phyloP scores from a whole-genome alignment of 1,140 invertebrate species.

The Macrosteles quadrilineatus region DNA sequence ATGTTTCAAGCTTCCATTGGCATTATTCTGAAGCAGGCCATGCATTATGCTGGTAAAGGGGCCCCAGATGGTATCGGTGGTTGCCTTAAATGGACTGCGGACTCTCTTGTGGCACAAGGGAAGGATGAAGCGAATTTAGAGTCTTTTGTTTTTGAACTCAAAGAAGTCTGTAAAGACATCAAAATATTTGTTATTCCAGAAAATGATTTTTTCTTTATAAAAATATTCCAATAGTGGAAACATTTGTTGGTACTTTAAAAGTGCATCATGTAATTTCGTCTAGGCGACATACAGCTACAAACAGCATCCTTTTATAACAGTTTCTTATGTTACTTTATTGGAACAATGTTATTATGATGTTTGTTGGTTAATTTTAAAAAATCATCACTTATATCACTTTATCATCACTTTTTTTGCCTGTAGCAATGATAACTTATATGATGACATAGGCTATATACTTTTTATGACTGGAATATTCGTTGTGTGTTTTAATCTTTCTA shows the following conservation, averaged over 20 bases:
- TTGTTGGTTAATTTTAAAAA: too few relatives aligned
- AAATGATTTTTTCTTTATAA: slow-evolving; percentile 10
- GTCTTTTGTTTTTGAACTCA: slow-evolving; percentile 22
- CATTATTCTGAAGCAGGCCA: slow-evolving; percentile 42
- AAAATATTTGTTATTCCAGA: slow-evolving; percentile 16
- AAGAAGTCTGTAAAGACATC: slow-evolving; percentile 8
- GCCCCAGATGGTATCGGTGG: slow-evolving; percentile 42
- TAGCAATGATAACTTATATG: too few relatives aligned
- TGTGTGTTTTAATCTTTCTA: too few relatives aligned
- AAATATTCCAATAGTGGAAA: slow-evolving; percentile 5
- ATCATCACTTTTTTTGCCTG: too few relatives aligned
- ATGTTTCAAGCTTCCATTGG: slow-evolving; percentile 35
- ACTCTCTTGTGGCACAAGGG: slow-evolving; percentile 35
- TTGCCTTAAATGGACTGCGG: slow-evolving; percentile 38
- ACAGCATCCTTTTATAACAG: too few relatives aligned
- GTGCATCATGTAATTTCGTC: too few relatives aligned
- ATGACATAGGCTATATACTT: too few relatives aligned
- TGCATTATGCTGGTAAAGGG: slow-evolving; percentile 41
- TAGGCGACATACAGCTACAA: too few relatives aligned
- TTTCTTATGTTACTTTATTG: too few relatives aligned
- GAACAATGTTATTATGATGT: too few relatives aligned
- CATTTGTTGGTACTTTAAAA: slow-evolving; percentile 25
- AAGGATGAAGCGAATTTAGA: slow-evolving; percentile 33
- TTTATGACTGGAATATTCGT: too few relatives aligned
- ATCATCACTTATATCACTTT: too few relatives aligned